phyloP scores from a whole-genome alignment of 2,797 vertebrate species.

The Saxicola maurus region DNA sequence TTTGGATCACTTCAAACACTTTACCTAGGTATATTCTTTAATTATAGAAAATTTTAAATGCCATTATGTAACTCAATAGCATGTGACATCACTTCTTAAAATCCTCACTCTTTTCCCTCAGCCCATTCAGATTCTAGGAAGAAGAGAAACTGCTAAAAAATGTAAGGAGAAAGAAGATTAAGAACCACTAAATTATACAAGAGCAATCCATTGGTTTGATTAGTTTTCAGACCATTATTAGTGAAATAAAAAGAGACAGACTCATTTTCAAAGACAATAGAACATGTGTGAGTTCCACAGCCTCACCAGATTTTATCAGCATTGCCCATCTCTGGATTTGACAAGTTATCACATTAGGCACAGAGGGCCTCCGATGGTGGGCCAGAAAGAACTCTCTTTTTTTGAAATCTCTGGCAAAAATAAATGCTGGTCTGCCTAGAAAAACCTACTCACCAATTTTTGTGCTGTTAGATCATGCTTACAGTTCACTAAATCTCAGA shows the following conservation, averaged over 20 bases:
- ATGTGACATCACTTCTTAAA: background rate
- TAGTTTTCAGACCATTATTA: background rate
- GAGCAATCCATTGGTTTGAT: background rate
- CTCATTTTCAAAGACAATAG: background rate
- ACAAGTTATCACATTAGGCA: background rate
- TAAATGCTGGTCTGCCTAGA: background rate
- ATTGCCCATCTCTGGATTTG: background rate
- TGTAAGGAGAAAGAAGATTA: background rate
- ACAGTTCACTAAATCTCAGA: background rate
- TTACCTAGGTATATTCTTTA: background rate
- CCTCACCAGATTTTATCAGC: background rate
- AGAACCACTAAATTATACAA: background rate
- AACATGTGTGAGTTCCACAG: fast-evolving
- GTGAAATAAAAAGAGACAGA: background rate
- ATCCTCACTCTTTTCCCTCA: background rate
- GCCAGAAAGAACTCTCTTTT: background rate
- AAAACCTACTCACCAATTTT: background rate
- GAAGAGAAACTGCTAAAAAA: background rate
- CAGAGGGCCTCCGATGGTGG: background rate
- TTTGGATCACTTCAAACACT: slow-evolving; percentile 23
- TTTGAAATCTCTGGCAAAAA: background rate
- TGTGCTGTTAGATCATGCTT: background rate
- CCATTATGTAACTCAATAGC: background rate
- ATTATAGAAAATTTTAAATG: background rate
- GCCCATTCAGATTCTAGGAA: background rate